Evolutionary conservation across 2,888 invertebrate species (phyloP).

Genomic region (Phoronis australis): DNA sequence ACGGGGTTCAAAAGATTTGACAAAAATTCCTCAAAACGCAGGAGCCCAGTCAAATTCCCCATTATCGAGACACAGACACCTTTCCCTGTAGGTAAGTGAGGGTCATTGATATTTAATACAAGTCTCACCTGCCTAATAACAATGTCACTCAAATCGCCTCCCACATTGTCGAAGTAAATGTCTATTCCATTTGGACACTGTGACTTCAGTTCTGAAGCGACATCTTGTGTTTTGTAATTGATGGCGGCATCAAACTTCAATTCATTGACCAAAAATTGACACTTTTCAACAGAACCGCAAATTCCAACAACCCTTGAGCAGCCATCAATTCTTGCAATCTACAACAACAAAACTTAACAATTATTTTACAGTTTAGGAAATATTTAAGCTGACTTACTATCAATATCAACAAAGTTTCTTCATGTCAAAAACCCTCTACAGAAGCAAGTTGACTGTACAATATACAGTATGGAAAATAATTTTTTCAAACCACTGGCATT

Average conservation of each 20-base stretch:
- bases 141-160: conserved; percentile 46
- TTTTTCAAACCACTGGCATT: too few relatives aligned
- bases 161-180: conserved; percentile 54
- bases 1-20: not conserved
- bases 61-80: not conserved
- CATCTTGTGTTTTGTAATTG: conserved; percentile 47
- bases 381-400: too few relatives aligned
- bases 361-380: too few relatives aligned
- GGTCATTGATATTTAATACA: not conserved
- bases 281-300: conserved; percentile 50
- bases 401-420: too few relatives aligned
- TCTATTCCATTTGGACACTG: conserved; percentile 48
- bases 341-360: too few relatives aligned
- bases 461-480: too few relatives aligned
- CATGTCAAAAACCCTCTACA: too few relatives aligned
- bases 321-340: conserved; percentile 45
- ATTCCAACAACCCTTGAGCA: conserved; percentile 49
- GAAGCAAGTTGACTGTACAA: too few relatives aligned
- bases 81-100: too few relatives aligned
- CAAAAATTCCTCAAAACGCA: not conserved
- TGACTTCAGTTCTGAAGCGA: conserved; percentile 28
- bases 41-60: not conserved
- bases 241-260: conserved; percentile 48
- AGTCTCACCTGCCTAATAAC: conserved; percentile 45
- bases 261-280: conserved; percentile 34